Base-by-base conservation (phyloP, 2,113 vertebrate species). In the Megaptera novaeangliae region DNA sequence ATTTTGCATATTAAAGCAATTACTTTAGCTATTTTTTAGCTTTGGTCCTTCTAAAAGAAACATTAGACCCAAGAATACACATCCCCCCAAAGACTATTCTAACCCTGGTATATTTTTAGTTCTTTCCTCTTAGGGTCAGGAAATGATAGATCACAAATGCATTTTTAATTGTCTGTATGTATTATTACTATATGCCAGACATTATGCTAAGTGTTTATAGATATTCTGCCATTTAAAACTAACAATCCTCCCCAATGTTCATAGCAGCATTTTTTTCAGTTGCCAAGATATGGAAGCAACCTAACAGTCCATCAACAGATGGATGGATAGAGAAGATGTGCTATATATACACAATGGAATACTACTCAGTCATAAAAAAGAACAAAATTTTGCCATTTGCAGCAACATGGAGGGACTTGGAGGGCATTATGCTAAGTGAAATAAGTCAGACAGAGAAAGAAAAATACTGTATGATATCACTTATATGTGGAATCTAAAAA, bases 31-130 rank as follows among this genome's bases (percentile, higher is more conserved):
- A 3, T 49, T 52, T 88, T 72, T 83, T 81, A 41, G 18, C 52
- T 92, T 95, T 68, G 66, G 9, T 66, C 57, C 41, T 88, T 89
- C 46, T 44, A 63, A 94, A 86, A 72, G 78, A 80, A 96, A 85
- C 39, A 34, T 72, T 71, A 81, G 59, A 63, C 8, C 29, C 46
- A 86, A 85, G 63, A 96, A 52, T 59, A 82, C 18, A 82, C 59
- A 46, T 44, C 21, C 46, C 5, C 82, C 36, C 36, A 36, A 92
- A 93, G 44, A 69, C 36, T 64, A 8, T 88, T 83, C 41, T 69
- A 80, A 59, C 34, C 18, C 3, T 21, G 8, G 31, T 15, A 23
- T 11, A 39, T 44, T 89, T 83, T 77, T 46, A 46, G 31, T 46
- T 71, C 7, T 59, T 92, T 59, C 29, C 8, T 90, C 59, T 49